Conservation (phyloP, 2,113 vertebrate genomes). For the Monopterus albus region DNA sequence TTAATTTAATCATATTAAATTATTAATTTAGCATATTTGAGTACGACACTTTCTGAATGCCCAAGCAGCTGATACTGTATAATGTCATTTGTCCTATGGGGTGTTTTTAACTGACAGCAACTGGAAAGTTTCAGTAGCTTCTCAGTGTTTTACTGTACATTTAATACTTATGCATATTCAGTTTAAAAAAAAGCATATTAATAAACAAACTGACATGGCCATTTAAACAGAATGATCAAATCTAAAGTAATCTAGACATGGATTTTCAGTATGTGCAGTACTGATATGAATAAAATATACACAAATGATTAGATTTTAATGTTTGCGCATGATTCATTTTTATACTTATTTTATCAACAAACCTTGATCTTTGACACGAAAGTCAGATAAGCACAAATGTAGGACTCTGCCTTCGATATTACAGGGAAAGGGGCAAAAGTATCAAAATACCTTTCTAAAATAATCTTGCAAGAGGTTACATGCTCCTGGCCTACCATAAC, state of each 20-base stretch:
- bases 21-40: neutral
- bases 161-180: no score
- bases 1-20: no score
- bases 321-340: neutral
- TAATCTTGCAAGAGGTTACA: constrained; percentile 17
- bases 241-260: neutral
- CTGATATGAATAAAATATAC: neutral
- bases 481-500: constrained; percentile 6
- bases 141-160: no score
- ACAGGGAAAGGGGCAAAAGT: neutral
- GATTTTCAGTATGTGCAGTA: neutral
- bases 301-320: neutral
- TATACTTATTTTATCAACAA: neutral
- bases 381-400: neutral
- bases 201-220: no score
- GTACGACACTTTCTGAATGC: neutral
- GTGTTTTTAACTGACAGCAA: neutral
- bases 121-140: no score
- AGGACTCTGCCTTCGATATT: neutral
- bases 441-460: constrained; percentile 23
- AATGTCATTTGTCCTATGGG: neutral
- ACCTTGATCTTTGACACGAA: neutral
- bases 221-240: no score
- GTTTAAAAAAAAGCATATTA: no score
- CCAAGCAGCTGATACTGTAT: neutral